A percentile compares a stretch with the other conserved stretches of the same genome.
These are phyloP conservation scores for Vulpes vulpes DNA, from an alignment of 2,113 vertebrate genomes.

Conservation along the genomic window DNA sequence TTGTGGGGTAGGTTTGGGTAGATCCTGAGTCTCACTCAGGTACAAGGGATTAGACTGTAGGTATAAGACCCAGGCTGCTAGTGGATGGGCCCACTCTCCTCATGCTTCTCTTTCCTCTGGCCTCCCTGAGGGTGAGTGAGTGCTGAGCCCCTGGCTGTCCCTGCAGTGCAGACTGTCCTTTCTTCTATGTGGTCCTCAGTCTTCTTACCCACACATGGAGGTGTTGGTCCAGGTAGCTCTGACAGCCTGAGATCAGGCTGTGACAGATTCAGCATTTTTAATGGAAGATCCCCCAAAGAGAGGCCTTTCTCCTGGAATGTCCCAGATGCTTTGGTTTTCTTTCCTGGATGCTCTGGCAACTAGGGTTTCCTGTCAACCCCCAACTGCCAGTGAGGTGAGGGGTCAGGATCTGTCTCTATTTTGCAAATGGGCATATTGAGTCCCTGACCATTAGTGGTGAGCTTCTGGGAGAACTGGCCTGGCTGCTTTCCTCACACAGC, in stretches of 20 bases:
- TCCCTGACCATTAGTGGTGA: not conserved
- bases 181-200: not conserved
- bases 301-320: not conserved
- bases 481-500: not conserved
- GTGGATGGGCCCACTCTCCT: not conserved
- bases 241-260: not conserved
- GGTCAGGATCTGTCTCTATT: not conserved
- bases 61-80: not conserved
- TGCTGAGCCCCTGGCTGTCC: not conserved
- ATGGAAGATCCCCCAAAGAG: not conserved
- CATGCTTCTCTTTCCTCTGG: not conserved
- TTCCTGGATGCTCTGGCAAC: not conserved
- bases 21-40: not conserved
- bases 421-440: not conserved
- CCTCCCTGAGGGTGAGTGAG: not conserved
- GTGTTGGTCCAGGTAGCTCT: not conserved
- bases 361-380: not conserved
- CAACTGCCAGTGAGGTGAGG: not conserved
- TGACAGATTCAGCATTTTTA: not conserved
- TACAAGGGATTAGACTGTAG: not conserved
- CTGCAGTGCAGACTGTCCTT: not conserved
- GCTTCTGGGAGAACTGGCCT: not conserved
- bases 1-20: not conserved
- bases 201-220: not conserved
- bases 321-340: not conserved